Evolutionary conservation across 1,140 invertebrate species (phyloP).

Genomic region (Magallana angulata): DNA sequence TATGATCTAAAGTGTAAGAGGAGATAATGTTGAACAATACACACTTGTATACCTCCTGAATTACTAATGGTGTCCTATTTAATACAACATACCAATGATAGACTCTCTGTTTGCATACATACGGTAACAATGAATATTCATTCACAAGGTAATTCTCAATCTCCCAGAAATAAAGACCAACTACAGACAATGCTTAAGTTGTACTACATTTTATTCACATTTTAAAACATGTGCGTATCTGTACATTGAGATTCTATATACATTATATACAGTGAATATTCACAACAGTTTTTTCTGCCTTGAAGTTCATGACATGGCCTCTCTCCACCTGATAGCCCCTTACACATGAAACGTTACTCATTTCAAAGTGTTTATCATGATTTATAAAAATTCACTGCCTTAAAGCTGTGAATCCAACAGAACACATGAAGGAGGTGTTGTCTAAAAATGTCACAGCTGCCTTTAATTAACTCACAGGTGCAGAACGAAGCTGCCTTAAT

Average conservation of each 20-base stretch:
- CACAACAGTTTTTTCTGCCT: not conserved
- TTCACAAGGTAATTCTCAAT: too few relatives aligned
- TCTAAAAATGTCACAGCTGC: not conserved
- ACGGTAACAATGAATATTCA: too few relatives aligned
- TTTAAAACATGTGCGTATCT: not conserved
- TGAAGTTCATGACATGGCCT: not conserved
- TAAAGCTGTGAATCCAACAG: not conserved
- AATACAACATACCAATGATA: too few relatives aligned
- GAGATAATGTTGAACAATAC: too few relatives aligned
- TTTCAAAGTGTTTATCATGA: too few relatives aligned
- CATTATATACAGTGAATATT: not conserved
- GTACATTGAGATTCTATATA: not conserved
- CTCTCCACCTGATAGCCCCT: too few relatives aligned
- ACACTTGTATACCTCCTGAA: too few relatives aligned
- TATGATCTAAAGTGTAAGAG: too few relatives aligned
- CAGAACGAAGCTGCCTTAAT: not conserved
- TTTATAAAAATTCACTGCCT: not conserved
- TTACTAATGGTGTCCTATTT: too few relatives aligned
- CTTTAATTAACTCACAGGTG: not conserved
- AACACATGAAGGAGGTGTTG: not conserved
- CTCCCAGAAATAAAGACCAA: too few relatives aligned
- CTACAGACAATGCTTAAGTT: not conserved
- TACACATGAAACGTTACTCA: too few relatives aligned
- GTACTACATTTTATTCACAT: slow-evolving; percentile 23
- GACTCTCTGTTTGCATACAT: too few relatives aligned